These are phyloP conservation scores for Pipistrellus pygmaeus DNA, from an alignment of 2,797 vertebrate genomes.

Conservation along the genomic window DNA sequence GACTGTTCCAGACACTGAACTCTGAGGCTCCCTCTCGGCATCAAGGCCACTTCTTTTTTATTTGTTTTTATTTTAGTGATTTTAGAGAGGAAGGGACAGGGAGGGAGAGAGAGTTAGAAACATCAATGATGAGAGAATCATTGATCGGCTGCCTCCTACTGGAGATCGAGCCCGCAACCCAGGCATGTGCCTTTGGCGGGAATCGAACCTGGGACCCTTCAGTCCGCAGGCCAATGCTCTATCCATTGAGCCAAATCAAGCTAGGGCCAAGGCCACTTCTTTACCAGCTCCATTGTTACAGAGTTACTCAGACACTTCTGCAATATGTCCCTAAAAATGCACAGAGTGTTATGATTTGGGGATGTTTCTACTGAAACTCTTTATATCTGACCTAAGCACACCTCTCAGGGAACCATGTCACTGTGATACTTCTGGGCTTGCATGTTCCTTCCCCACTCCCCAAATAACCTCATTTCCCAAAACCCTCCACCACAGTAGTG, in stretches of 20 bases:
- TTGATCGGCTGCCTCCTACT: no score
- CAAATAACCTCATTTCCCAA: background rate
- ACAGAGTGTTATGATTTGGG: background rate
- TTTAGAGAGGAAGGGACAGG: no score
- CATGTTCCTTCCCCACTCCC: background rate
- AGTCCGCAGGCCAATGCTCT: no score
- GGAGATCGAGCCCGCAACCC: no score
- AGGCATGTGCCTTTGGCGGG: no score
- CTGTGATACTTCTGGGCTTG: background rate
- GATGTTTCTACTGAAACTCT: background rate
- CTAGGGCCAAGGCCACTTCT: background rate
- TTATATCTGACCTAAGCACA: background rate
- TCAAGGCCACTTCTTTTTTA: background rate
- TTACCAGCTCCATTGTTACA: background rate
- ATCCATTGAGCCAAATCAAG: no score
- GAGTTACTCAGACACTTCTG: background rate
- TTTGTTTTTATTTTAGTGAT: no score
- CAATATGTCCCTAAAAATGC: conserved; percentile 2
- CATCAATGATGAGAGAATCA: no score
- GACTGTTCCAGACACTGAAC: background rate
- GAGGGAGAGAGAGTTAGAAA: no score
- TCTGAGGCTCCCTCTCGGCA: background rate
- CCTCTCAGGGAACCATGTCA: background rate
- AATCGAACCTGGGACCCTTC: no score
- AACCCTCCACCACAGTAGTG: background rate